These are phyloP conservation scores for Myocastor coypus DNA, from an alignment of 2,113 vertebrate genomes.

Conservation along the genomic window DNA sequence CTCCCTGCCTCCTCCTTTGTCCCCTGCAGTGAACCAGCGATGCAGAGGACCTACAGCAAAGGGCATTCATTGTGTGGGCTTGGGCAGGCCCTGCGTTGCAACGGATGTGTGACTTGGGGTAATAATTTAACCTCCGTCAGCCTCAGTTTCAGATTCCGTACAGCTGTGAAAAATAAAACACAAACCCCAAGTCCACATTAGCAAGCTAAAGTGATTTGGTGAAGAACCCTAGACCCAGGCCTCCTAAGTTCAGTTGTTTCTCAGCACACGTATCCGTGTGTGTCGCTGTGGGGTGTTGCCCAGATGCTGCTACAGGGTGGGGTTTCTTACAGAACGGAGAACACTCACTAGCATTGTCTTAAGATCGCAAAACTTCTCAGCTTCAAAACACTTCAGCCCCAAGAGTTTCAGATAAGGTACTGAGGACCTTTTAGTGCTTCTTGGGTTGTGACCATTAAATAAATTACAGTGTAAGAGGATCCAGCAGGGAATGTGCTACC, in stretches of 20 bases:
- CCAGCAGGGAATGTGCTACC: neutral
- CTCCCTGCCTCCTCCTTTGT: neutral
- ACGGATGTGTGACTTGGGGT: neutral
- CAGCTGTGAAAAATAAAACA: neutral
- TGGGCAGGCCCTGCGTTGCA: neutral
- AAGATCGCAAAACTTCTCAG: neutral
- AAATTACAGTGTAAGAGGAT: neutral
- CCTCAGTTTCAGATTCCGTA: neutral
- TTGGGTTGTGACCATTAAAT: conserved; percentile 13
- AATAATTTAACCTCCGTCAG: neutral
- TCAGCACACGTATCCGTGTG: neutral
- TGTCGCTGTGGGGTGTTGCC: neutral
- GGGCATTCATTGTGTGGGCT: neutral
- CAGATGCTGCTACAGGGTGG: neutral
- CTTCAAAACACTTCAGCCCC: neutral
- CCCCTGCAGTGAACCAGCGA: neutral
- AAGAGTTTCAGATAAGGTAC: neutral
- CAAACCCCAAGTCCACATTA: neutral
- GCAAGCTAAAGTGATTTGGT: neutral
- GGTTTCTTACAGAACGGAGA: neutral
- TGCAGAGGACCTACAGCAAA: neutral
- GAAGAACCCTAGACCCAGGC: neutral
- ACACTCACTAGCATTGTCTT: neutral
- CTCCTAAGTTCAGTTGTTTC: neutral
- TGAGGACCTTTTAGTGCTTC: neutral